Evolutionary conservation across 2,888 invertebrate genomes (phyloP).

Genomic region (Trissolcus brochymenae): DNA sequence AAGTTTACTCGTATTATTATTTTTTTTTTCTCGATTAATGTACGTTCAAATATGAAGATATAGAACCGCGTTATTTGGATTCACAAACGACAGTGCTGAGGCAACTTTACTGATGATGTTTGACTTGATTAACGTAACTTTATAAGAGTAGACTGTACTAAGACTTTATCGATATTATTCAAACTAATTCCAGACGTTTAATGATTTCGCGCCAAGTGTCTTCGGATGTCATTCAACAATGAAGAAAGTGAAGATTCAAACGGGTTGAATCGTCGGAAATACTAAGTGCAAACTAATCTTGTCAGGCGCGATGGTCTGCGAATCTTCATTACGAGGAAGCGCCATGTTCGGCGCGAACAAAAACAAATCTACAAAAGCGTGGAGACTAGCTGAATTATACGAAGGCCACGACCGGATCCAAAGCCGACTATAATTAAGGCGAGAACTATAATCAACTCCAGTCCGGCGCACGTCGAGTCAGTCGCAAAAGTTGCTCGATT

Average conservation of each 20-base stretch:
- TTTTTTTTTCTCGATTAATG: no score
- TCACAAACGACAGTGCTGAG: not conserved
- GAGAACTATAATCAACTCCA: conserved; percentile 39
- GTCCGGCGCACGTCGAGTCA: not conserved
- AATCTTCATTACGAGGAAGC: conserved; percentile 59
- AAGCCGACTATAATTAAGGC: conserved; percentile 58
- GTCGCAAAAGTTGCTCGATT: not conserved
- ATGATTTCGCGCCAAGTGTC: conserved; percentile 18
- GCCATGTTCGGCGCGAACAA: conserved; percentile 26
- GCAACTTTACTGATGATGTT: no score
- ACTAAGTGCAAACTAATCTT: conserved; percentile 54
- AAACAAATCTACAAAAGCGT: conserved; percentile 39
- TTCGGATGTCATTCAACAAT: conserved; percentile 19
- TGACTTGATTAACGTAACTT: no score
- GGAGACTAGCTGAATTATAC: conserved; percentile 58
- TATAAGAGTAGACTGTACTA: no score
- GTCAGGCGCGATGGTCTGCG: conserved; percentile 45
- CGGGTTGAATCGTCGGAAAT: conserved; percentile 34
- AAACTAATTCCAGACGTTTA: not conserved
- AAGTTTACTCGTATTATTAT: no score
- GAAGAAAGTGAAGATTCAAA: conserved; percentile 36
- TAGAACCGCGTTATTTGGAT: not conserved
- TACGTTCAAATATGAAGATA: no score
- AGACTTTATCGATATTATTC: no score
- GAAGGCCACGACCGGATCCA: conserved; percentile 57